Conservation (phyloP, 2,113 vertebrate species). For the Scophthalmus maximus region DNA sequence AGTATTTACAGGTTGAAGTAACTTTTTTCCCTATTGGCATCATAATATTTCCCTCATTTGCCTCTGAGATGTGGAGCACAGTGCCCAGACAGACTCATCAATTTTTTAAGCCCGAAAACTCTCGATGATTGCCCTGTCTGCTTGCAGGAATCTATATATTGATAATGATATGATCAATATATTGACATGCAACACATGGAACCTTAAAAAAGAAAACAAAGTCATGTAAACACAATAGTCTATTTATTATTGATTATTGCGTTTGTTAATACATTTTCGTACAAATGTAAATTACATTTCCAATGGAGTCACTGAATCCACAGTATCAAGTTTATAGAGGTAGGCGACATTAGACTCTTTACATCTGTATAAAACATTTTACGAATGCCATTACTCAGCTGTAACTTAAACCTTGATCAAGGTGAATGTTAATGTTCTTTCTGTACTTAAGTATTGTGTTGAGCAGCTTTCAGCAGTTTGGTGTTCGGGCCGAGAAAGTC, state of each 20-base stretch:
- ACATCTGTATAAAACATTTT: not conserved
- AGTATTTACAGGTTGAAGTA: too few relatives aligned
- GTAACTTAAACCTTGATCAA: too few relatives aligned
- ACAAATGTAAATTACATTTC: too few relatives aligned
- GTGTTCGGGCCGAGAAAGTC: slow-evolving; percentile 7
- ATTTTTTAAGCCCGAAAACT: too few relatives aligned
- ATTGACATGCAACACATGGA: not conserved
- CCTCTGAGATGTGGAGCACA: too few relatives aligned
- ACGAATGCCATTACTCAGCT: not conserved
- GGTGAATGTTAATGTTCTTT: not conserved
- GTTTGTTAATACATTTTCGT: not conserved
- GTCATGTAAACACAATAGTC: not conserved
- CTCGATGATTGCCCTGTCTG: too few relatives aligned
- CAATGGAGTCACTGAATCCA: too few relatives aligned
- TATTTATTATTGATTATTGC: not conserved
- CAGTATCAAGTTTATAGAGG: too few relatives aligned
- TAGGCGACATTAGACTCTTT: not conserved
- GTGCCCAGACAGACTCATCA: too few relatives aligned
- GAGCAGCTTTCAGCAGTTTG: not conserved
- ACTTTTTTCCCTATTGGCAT: too few relatives aligned
- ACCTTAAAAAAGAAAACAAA: not conserved
- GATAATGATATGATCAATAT: not conserved
- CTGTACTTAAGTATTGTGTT: not conserved
- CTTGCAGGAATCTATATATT: too few relatives aligned
- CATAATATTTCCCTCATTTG: too few relatives aligned